Percentiles rank a stretch among this genome's conserved stretches.
These are phyloP conservation scores for Festucalex cinctus DNA, from an alignment of 2,113 vertebrate genomes.

Conservation along the genomic window DNA sequence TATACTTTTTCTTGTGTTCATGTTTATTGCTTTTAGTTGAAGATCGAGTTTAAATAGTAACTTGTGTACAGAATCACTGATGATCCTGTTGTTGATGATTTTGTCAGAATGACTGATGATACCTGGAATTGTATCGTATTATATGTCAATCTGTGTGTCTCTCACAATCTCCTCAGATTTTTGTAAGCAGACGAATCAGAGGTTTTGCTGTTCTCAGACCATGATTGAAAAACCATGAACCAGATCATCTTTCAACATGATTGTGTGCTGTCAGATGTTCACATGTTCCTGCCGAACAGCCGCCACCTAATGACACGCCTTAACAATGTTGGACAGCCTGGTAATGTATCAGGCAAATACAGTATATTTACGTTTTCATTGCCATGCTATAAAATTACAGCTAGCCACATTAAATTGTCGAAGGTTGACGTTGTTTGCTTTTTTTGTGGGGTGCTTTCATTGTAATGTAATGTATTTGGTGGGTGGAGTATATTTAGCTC, in stretches of 20 bases:
- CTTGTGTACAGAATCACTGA: too few species aligned
- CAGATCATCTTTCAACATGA: slow-evolving; percentile 47
- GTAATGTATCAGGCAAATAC: slow-evolving; percentile 28
- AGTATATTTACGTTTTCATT: not conserved
- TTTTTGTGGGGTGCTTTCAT: not conserved
- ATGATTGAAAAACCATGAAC: slow-evolving; percentile 38
- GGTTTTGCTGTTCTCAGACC: not conserved
- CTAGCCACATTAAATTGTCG: not conserved
- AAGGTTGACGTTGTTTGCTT: not conserved
- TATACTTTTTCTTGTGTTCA: too few species aligned
- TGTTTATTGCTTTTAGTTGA: too few species aligned
- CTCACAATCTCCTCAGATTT: not conserved
- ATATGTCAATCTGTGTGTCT: not conserved
- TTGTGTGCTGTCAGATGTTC: slow-evolving; percentile 58
- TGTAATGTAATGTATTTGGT: not conserved
- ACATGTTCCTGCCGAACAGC: slow-evolving; percentile 34
- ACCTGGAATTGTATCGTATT: not conserved
- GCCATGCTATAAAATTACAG: not conserved
- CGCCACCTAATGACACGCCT: slow-evolving; percentile 46
- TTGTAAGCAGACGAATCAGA: not conserved
- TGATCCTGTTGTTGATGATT: too few species aligned
- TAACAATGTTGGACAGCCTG: slow-evolving; percentile 48
- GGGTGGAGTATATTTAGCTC: not conserved
- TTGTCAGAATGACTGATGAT: too few species aligned
- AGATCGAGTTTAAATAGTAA: too few species aligned